Percentiles rank a stretch among this genome's conserved stretches.
Conservation (phyloP, 2,113 vertebrate species). For the Corapipo altera region DNA sequence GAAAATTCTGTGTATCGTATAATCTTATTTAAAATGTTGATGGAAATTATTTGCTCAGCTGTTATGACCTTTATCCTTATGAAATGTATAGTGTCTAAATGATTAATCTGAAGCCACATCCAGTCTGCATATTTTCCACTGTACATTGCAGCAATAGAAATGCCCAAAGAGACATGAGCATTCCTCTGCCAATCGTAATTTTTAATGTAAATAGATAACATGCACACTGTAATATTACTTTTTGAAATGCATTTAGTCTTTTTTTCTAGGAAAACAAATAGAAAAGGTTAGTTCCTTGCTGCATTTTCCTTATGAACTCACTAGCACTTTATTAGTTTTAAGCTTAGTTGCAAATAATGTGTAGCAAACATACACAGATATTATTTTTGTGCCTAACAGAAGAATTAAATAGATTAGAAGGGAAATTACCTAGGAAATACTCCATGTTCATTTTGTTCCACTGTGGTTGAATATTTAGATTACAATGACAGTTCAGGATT, state of each 20-base stretch:
- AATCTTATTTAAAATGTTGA: constrained; percentile 51
- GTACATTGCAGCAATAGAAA: neutral
- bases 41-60: constrained; percentile 59
- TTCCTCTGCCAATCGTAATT: neutral
- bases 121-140: neutral
- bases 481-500: neutral
- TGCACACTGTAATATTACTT: neutral
- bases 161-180: neutral
- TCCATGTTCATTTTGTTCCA: neutral
- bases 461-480: neutral
- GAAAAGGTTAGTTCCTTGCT: neutral
- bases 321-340: neutral
- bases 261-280: neutral
- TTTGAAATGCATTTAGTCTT: neutral
- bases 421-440: neutral
- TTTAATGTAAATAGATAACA: neutral
- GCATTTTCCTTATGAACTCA: neutral
- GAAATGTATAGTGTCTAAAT: constrained; percentile 59
- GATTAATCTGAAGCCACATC: constrained; percentile 42
- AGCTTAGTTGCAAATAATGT: neutral
- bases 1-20: constrained; percentile 13
- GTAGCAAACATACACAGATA: neutral
- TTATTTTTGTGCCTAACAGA: neutral
- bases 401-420: neutral
- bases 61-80: constrained; percentile 58